These are phyloP conservation scores for Gallinago undulata DNA, from an alignment of 2,113 vertebrate species.

Conservation along the genomic window DNA sequence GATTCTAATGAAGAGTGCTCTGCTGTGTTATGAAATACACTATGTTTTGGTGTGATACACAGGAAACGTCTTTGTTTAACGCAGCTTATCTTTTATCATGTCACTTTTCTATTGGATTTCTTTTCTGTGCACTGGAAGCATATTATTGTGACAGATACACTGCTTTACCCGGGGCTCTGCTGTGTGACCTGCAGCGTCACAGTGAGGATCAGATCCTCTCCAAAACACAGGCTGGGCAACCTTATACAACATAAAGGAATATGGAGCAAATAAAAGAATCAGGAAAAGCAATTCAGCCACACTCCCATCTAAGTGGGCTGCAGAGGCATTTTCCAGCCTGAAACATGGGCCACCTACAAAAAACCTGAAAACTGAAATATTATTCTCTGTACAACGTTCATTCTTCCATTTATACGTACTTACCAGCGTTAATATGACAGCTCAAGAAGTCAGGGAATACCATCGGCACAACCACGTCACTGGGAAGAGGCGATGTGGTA, in stretches of 20 bases:
- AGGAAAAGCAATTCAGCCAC: not conserved
- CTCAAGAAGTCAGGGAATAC: not conserved
- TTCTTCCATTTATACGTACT: not conserved
- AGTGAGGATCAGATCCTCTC: not conserved
- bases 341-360: not conserved
- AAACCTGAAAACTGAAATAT: not conserved
- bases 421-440: not conserved
- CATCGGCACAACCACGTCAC: not conserved
- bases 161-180: not conserved
- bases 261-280: not conserved
- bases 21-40: slow-evolving; percentile 53
- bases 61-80: slow-evolving; percentile 68
- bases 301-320: not conserved
- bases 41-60: slow-evolving; percentile 22
- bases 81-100: slow-evolving; percentile 56
- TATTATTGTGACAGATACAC: not conserved
- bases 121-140: slow-evolving; percentile 49
- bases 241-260: not conserved
- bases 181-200: not conserved
- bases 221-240: not conserved
- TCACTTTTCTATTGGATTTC: slow-evolving; percentile 67
- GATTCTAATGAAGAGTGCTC: slow-evolving; percentile 55
- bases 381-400: not conserved
- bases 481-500: not conserved
- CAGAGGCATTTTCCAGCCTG: not conserved